Conservation (phyloP, 2,888 invertebrate species). For the Eupithecia subumbrata region DNA sequence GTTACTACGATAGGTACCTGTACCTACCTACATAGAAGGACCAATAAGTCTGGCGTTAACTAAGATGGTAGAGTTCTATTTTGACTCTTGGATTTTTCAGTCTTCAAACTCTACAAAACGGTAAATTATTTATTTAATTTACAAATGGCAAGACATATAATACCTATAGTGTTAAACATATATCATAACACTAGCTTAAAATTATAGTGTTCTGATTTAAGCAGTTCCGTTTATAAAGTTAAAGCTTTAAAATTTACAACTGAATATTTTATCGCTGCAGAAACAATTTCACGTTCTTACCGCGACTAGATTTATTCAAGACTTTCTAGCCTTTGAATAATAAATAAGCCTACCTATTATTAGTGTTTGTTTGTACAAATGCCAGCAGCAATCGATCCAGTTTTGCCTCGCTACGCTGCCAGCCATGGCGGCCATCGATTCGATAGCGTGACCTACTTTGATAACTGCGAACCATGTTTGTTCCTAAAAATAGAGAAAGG, state of each 20-base stretch:
- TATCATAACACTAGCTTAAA: not conserved
- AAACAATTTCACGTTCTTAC: not conserved
- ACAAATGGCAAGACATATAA: not conserved
- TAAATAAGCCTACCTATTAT: not conserved
- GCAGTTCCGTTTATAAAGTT: not conserved
- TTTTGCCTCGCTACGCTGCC: not conserved
- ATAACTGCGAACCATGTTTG: constrained; percentile 24
- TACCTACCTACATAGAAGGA: not conserved
- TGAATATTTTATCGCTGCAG: not conserved
- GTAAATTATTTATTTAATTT: not conserved
- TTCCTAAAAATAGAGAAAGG: not conserved
- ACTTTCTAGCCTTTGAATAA: constrained; percentile 6
- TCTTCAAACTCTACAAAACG: not conserved
- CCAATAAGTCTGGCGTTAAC: not conserved
- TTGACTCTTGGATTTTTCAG: not conserved
- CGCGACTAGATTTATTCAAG: not conserved
- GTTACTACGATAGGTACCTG: not conserved
- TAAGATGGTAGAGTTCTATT: not conserved
- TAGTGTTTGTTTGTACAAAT: not conserved
- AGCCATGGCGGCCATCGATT: constrained; percentile 40
- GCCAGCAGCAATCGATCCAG: constrained; percentile 31
- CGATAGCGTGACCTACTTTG: constrained; percentile 57
- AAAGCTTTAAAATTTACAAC: not conserved
- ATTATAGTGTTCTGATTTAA: not conserved
- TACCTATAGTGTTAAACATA: not conserved